A percentile compares a stretch with the other conserved stretches of the same genome.
phyloP scores from a whole-genome alignment of 2,113 vertebrate species.

The Megatriorchis doriae region DNA sequence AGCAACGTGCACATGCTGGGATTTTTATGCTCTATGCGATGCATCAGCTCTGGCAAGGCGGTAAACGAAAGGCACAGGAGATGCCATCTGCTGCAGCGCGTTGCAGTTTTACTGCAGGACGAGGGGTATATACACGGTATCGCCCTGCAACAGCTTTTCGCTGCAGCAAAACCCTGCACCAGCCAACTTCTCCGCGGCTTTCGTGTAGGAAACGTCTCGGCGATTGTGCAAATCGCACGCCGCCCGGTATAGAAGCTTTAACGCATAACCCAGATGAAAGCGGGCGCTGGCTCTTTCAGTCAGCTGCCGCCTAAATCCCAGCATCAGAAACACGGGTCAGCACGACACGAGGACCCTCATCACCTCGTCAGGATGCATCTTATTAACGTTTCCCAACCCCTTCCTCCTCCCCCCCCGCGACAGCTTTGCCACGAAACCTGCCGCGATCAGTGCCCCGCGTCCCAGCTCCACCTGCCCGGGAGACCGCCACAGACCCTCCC shows the following conservation, averaged over 20 bases:
- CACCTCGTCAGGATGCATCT: background rate
- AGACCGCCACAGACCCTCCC: background rate
- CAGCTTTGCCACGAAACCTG: background rate
- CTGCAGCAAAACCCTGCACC: background rate
- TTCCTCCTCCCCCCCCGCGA: too few species aligned
- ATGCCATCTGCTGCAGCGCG: background rate
- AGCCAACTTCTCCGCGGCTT: background rate
- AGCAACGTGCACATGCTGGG: fast-evolving
- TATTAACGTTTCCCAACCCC: fast-evolving
- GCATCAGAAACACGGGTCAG: background rate
- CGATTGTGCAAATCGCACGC: background rate
- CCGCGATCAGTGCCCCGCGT: too few species aligned
- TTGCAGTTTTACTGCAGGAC: background rate
- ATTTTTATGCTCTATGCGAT: fast-evolving
- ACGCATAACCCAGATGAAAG: background rate
- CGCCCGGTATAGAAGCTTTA: fast-evolving
- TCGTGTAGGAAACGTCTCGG: fast-evolving
- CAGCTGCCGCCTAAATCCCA: background rate
- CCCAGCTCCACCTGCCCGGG: background rate
- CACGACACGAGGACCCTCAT: background rate
- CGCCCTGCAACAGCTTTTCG: too few species aligned
- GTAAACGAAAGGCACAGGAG: background rate
- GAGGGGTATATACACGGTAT: fast-evolving
- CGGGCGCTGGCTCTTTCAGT: background rate
- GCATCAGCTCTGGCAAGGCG: background rate